Percentiles rank a stretch among this genome's conserved stretches.
Conservation (phyloP, 2,797 vertebrate species). For the Astyanax mexicanus region DNA sequence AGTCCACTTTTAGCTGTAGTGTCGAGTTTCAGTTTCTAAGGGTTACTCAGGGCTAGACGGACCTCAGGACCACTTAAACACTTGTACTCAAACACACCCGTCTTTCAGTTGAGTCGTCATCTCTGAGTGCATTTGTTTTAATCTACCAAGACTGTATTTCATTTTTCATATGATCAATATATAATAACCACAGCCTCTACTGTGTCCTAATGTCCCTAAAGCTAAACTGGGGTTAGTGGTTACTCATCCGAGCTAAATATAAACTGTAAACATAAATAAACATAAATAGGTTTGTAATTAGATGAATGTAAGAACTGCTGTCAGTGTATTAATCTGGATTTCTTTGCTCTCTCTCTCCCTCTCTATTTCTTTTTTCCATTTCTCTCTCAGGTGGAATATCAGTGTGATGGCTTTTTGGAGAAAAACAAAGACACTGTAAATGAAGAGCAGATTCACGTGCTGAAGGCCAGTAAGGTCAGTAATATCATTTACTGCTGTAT, state of each 20-base stretch:
- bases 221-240: no score
- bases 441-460: slow-evolving; percentile 95
- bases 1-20: slow-evolving; percentile 60
- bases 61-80: background rate
- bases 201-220: background rate
- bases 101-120: no score
- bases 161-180: background rate
- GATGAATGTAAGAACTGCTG: background rate
- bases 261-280: background rate
- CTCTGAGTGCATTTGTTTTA: background rate
- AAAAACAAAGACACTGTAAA: slow-evolving; percentile 99
- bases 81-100: no score
- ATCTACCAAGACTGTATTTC: background rate
- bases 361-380: background rate
- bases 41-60: slow-evolving; percentile 10
- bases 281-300: background rate
- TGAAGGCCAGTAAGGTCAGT: slow-evolving; percentile 95
- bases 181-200: background rate
- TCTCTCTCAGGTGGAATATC: slow-evolving; percentile 90
- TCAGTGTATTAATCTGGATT: background rate
- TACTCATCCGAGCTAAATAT: background rate
- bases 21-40: slow-evolving; percentile 57
- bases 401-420: slow-evolving; percentile 97
- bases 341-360: background rate
- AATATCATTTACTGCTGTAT: background rate